Evolutionary conservation across 2,797 vertebrate genomes (phyloP).

Genomic region (Apogon hyalosoma): DNA sequence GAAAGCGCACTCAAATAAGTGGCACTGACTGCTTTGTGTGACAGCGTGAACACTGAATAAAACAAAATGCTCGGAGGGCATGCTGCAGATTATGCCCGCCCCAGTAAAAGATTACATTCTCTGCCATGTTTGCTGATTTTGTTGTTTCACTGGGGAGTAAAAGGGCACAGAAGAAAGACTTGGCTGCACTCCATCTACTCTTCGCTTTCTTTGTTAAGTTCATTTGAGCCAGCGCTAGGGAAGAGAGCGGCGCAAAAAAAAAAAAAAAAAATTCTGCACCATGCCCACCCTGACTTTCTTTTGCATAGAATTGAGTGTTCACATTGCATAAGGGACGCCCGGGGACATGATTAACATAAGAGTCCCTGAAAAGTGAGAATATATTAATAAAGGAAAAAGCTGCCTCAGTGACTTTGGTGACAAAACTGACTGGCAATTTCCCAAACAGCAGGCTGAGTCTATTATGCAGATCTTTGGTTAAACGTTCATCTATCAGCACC

Average conservation of each 20-base stretch:
- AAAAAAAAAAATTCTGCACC: slow-evolving; percentile 25
- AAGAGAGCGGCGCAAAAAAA: slow-evolving; percentile 14
- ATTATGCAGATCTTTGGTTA: slow-evolving; percentile 67
- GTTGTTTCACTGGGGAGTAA: slow-evolving; percentile 50
- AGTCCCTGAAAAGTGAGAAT: slow-evolving; percentile 50
- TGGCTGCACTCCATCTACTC: slow-evolving; percentile 57
- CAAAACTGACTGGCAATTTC: slow-evolving; percentile 45
- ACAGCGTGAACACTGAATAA: slow-evolving; percentile 43
- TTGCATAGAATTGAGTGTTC: slow-evolving; percentile 57
- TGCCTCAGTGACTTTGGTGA: slow-evolving; percentile 50
- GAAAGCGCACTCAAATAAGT: slow-evolving; percentile 34
- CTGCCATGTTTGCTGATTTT: slow-evolving; percentile 56
- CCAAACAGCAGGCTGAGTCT: slow-evolving; percentile 38
- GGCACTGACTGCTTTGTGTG: slow-evolving; percentile 26
- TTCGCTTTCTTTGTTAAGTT: slow-evolving; percentile 57
- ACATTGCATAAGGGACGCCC: slow-evolving; percentile 47
- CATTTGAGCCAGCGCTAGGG: slow-evolving; percentile 26
- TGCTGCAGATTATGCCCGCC: slow-evolving; percentile 53
- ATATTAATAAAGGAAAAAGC: slow-evolving; percentile 43
- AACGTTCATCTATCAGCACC: slow-evolving; percentile 52
- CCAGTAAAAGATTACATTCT: slow-evolving; percentile 49
- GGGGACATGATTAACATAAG: slow-evolving; percentile 48
- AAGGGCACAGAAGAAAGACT: slow-evolving; percentile 47
- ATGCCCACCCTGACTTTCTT: slow-evolving; percentile 41
- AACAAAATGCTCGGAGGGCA: slow-evolving; percentile 54